Evolutionary conservation across 2,888 invertebrate genomes (phyloP), one percentile per base, ranked within the genome.

Genomic region (Pseudococcus jackbeardsleyi): DNA sequence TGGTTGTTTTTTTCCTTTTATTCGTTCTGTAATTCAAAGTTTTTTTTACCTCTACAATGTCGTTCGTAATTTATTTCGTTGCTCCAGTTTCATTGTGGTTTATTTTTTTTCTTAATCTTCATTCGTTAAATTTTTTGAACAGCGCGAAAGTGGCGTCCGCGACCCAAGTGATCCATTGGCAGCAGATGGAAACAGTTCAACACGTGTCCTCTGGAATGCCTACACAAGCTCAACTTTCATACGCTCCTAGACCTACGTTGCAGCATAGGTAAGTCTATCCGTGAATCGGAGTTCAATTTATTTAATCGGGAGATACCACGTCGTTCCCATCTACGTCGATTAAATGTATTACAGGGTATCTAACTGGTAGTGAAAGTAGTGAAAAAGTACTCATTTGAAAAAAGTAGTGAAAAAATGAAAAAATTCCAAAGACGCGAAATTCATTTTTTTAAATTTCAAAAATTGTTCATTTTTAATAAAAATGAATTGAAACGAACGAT

Each of bases 141-240:
- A 79, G 79, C 87, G 87, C 87, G 87, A 87, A 87, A 87, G 87
- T 87, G 87, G 87, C 87, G 87, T 87, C 87, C 87, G 87, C 87
- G 87, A 87, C 87, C 77, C 87, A 87, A 77, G 87, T 87, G 48
- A 87, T 87, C 87, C 87, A 87, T 54, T 87, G 87, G 87, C 87
- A 87, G 87, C 87, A 87, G 87, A 87, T 87, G 87, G 87, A 87
- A 87, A 87, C 87, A 87, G 87, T 87, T 72, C 87, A 72, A 87
- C 87, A 87, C 87, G 87, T 87, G 87, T 87, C 87, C 87, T 79
- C 87, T 87, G 87, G 87, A 87, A 87, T 87, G 87, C 87, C 87
- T 77, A 87, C 87, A 87, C 87, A 87, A 87, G 87, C 87, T 87
- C 87, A 87, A 77, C 87, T 87, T 87, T 77, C 87, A 33, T 87